Conservation (phyloP, 2,888 invertebrate species). For the Barypeithes pellucidus region DNA sequence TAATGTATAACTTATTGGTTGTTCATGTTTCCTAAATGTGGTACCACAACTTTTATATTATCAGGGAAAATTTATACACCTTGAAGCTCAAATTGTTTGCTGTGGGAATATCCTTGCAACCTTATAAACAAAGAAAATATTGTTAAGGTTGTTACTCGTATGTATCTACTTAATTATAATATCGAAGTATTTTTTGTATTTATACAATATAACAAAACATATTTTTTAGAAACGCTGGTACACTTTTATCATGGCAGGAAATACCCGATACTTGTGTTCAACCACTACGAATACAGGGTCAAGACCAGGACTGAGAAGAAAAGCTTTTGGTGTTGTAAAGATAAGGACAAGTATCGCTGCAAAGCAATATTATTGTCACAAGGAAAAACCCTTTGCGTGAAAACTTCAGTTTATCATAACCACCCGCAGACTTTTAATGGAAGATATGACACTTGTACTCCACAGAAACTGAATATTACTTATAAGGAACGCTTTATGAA, state of each 20-base stretch:
- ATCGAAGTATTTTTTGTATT: neutral
- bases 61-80: no score
- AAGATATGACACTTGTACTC: slow-evolving; percentile 13
- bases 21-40: no score
- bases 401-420: slow-evolving; percentile 37
- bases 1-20: no score
- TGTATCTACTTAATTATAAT: no score
- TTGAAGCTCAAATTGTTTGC: no score
- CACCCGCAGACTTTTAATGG: slow-evolving; percentile 31
- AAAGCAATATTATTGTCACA: slow-evolving; percentile 33
- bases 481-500: neutral
- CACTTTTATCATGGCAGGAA: slow-evolving; percentile 37
- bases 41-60: no score
- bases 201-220: neutral
- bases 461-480: slow-evolving; percentile 22
- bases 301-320: slow-evolving; percentile 31
- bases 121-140: no score
- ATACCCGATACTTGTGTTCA: slow-evolving; percentile 38
- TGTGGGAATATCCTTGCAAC: no score
- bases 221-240: slow-evolving; percentile 25
- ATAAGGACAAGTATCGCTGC: slow-evolving; percentile 31
- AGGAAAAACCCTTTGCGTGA: slow-evolving; percentile 31
- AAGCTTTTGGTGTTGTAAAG: slow-evolving; percentile 46
- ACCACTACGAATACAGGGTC: slow-evolving; percentile 40
- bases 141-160: no score